Percentiles rank a stretch among this genome's conserved stretches.
Conservation (phyloP, 2,888 invertebrate species). For the Dendrolimus houi region DNA sequence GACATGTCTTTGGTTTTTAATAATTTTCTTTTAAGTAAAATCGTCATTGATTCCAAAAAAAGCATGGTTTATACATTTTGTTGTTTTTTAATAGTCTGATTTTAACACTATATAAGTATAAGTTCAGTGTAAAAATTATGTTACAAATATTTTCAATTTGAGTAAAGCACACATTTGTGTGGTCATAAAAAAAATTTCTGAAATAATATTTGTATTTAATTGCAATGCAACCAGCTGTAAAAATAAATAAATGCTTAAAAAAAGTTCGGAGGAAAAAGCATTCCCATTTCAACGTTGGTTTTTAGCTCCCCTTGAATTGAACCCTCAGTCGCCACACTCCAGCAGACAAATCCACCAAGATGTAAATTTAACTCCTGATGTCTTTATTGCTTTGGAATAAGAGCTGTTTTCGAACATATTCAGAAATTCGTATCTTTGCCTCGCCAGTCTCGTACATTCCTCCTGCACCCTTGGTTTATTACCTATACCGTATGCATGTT, state of each 20-base stretch:
- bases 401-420: constrained; percentile 27
- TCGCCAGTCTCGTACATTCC: constrained; percentile 55
- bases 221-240: constrained; percentile 33
- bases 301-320: constrained; percentile 52
- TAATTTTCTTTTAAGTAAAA: too few relatives aligned
- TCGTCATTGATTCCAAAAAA: background rate
- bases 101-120: too few relatives aligned
- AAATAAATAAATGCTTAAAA: constrained; percentile 45
- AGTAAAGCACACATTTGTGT: too few relatives aligned
- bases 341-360: constrained; percentile 44
- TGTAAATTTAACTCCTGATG: constrained; percentile 15
- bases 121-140: too few relatives aligned
- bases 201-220: background rate
- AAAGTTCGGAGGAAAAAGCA: constrained; percentile 45
- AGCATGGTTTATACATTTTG: too few relatives aligned
- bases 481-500: constrained; percentile 65
- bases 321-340: constrained; percentile 59
- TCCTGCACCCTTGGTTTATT: constrained; percentile 65
- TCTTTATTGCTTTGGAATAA: constrained; percentile 30
- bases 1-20: background rate
- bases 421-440: constrained; percentile 17
- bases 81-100: too few relatives aligned
- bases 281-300: constrained; percentile 47
- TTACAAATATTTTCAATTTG: too few relatives aligned
- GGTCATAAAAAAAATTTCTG: too few relatives aligned